Evolutionary conservation across 2,113 vertebrate species (phyloP).

Genomic region (Cricetomys ansorgei): DNA sequence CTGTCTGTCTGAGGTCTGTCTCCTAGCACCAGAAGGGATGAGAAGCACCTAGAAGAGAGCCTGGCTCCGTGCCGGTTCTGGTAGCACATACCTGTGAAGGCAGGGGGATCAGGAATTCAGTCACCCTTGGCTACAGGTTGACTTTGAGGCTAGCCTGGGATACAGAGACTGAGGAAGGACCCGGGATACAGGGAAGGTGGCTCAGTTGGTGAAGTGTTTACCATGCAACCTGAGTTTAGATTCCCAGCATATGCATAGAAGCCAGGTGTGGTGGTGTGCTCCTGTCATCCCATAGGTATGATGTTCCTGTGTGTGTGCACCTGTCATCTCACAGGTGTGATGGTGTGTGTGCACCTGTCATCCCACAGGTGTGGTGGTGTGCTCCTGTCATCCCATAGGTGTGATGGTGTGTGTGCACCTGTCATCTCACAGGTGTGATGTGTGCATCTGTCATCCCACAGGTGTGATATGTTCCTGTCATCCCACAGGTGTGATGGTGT

Average conservation of each 20-base stretch:
- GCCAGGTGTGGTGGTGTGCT: background rate
- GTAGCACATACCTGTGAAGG: background rate
- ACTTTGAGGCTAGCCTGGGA: background rate
- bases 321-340: too few species aligned
- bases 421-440: too few species aligned
- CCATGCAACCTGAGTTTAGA: background rate
- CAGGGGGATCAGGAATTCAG: background rate
- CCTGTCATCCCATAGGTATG: too few species aligned
- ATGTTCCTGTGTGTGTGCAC: too few species aligned
- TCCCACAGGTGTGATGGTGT: too few species aligned
- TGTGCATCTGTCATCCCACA: too few species aligned
- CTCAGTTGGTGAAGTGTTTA: background rate
- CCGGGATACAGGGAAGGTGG: background rate
- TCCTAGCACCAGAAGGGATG: background rate
- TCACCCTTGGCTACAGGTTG: background rate
- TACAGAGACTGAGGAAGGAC: background rate
- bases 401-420: too few species aligned
- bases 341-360: too few species aligned
- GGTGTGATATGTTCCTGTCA: too few species aligned
- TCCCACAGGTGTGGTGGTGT: too few species aligned
- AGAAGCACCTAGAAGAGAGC: background rate
- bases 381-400: too few species aligned
- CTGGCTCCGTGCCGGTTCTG: background rate
- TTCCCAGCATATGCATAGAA: background rate
- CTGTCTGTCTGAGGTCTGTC: background rate